phyloP scores from a whole-genome alignment of 2,888 invertebrate species.

The Paralinhomoeus sp. region DNA sequence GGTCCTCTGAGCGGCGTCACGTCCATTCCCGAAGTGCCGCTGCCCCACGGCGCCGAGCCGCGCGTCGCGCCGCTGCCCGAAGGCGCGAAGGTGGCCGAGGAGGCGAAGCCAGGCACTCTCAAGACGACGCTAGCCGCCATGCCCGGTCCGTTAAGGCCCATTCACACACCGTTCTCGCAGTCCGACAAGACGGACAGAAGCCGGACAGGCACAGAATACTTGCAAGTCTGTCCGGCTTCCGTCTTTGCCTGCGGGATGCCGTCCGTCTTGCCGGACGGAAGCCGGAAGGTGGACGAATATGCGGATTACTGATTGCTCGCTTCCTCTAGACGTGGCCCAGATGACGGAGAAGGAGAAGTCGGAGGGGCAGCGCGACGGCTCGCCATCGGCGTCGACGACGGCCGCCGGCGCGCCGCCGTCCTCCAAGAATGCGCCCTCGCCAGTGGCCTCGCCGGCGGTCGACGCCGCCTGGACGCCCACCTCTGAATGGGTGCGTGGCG shows the following conservation, averaged over 20 bases:
- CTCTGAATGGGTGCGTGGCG: constrained; percentile 56
- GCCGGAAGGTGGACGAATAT: too few species aligned
- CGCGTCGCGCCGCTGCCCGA: neutral
- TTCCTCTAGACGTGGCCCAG: constrained; percentile 44
- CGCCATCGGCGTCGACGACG: neutral
- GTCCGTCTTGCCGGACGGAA: too few species aligned
- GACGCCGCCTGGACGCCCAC: constrained; percentile 53
- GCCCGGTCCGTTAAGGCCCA: constrained; percentile 38
- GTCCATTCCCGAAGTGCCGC: neutral
- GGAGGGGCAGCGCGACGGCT: constrained; percentile 35
- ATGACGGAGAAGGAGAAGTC: constrained; percentile 89
- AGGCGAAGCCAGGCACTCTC: constrained; percentile 23
- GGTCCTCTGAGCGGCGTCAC: neutral
- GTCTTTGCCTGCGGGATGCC: too few species aligned
- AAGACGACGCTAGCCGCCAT: constrained; percentile 72
- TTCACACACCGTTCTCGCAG: too few species aligned
- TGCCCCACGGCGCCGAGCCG: neutral
- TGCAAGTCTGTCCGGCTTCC: too few species aligned
- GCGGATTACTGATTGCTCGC: too few species aligned
- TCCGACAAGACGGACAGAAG: too few species aligned
- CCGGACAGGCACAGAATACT: too few species aligned
- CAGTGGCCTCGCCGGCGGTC: neutral
- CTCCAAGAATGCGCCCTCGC: neutral
- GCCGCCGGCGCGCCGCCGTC: neutral
- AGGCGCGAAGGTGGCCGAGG: constrained; percentile 25